phyloP scores from a whole-genome alignment of 2,113 vertebrate species.

The Etia nguti region DNA sequence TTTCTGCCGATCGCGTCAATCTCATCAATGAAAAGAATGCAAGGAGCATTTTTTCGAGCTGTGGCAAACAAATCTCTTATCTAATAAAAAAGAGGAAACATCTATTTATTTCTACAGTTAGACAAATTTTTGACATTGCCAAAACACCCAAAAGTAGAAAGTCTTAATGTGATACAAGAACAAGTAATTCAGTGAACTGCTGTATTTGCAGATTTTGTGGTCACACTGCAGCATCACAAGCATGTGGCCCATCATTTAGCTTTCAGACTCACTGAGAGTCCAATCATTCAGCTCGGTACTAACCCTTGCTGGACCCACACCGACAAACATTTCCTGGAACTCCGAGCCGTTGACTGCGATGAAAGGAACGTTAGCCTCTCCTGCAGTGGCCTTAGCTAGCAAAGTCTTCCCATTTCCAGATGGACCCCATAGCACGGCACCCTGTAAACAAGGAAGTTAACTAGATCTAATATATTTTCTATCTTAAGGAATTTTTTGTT shows the following conservation, averaged over 20 bases:
- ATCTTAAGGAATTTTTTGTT: not conserved
- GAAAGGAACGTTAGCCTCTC: conserved; percentile 93
- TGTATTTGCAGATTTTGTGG: not conserved
- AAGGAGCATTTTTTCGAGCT: conserved; percentile 90
- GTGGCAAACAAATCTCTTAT: conserved; percentile 86
- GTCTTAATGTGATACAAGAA: not conserved
- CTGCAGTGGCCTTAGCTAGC: conserved; percentile 93
- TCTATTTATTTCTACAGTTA: not conserved
- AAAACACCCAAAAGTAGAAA: not conserved
- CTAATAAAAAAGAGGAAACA: conserved; percentile 30
- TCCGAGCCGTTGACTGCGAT: conserved; percentile 94
- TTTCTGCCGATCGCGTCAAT: conserved; percentile 94
- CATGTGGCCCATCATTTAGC: not conserved
- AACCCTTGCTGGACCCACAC: conserved; percentile 93
- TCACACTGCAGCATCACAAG: not conserved
- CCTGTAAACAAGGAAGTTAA: conserved; percentile 65
- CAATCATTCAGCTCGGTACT: conserved; percentile 29
- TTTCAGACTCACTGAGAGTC: not conserved
- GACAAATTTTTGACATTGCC: not conserved
- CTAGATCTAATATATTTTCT: not conserved
- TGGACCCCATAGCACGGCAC: conserved; percentile 90
- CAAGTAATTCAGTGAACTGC: not conserved
- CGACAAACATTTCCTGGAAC: conserved; percentile 96
- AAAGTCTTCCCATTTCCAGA: conserved; percentile 97
- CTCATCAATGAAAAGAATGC: conserved; percentile 98